Conservation (phyloP, 1,140 invertebrate genomes). For the Octopus bimaculoides region DNA sequence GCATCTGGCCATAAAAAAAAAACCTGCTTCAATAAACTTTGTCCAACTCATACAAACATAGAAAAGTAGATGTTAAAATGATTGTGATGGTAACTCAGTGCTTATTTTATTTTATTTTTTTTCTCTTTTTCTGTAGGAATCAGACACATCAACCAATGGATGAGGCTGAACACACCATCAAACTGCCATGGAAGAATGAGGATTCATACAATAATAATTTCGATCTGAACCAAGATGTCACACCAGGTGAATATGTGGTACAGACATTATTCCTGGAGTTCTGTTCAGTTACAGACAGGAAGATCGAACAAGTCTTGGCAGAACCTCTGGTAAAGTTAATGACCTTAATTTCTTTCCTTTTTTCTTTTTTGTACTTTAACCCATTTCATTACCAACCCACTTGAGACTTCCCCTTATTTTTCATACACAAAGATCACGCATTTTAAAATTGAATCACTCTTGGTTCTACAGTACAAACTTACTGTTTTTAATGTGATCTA, state of each 20-base stretch:
- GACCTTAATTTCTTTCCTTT: too few relatives aligned
- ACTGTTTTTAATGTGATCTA: too few relatives aligned
- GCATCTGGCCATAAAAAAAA: background rate
- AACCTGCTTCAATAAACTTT: background rate
- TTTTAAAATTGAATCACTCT: too few relatives aligned
- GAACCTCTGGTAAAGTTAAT: constrained; percentile 71
- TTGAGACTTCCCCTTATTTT: too few relatives aligned
- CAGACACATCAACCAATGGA: background rate
- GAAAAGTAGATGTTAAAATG: background rate
- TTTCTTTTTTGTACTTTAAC: too few relatives aligned
- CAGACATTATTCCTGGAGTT: constrained; percentile 91
- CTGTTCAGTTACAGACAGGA: constrained; percentile 86
- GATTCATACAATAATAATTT: constrained; percentile 17
- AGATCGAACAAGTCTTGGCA: constrained; percentile 90
- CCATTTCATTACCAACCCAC: too few relatives aligned
- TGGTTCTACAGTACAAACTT: too few relatives aligned
- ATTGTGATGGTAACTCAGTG: background rate
- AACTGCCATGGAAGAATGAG: constrained; percentile 42
- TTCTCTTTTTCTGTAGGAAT: background rate
- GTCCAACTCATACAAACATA: background rate
- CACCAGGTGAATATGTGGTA: constrained; percentile 87
- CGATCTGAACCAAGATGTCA: constrained; percentile 31
- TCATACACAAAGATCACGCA: too few relatives aligned
- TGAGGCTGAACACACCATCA: constrained; percentile 6
- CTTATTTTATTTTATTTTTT: background rate